phyloP scores from a whole-genome alignment of 2,797 vertebrate genomes.

The Borostomias antarcticus region DNA sequence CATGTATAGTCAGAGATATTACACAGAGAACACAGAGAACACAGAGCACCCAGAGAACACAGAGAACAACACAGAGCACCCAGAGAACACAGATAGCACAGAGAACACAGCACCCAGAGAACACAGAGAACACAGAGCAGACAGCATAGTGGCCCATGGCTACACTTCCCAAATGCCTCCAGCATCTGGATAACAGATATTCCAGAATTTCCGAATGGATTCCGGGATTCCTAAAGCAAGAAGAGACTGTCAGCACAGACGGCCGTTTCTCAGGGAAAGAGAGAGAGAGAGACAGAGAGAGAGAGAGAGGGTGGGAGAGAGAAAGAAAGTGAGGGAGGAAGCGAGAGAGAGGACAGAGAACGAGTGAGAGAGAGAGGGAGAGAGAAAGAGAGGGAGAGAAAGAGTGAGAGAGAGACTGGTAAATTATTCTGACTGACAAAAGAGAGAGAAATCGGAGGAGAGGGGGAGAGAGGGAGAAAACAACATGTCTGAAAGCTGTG shows the following conservation, averaged over 20 bases:
- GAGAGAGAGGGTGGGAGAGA: not conserved
- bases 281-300: slow-evolving; percentile 6
- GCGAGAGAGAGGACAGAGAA: slow-evolving; percentile 9
- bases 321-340: not conserved
- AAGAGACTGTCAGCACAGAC: not conserved
- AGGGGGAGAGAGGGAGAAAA: not conserved
- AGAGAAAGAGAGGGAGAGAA: not conserved
- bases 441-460: not conserved
- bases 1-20: not conserved
- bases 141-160: not conserved
- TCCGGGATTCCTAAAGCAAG: too few relatives aligned
- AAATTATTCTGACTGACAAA: too few relatives aligned
- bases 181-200: not conserved
- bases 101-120: too few relatives aligned
- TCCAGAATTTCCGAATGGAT: not conserved
- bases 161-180: not conserved
- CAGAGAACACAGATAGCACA: too few relatives aligned
- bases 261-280: not conserved
- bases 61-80: too few relatives aligned
- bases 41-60: too few relatives aligned
- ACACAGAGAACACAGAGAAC: too few relatives aligned
- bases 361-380: not conserved
- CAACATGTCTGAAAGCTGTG: not conserved
- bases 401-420: slow-evolving; percentile 14
- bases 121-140: too few relatives aligned